Percentiles rank a stretch among this genome's conserved stretches.
These are phyloP conservation scores for Mionectes macconnelli DNA, from an alignment of 2,113 vertebrate species.

Conservation along the genomic window DNA sequence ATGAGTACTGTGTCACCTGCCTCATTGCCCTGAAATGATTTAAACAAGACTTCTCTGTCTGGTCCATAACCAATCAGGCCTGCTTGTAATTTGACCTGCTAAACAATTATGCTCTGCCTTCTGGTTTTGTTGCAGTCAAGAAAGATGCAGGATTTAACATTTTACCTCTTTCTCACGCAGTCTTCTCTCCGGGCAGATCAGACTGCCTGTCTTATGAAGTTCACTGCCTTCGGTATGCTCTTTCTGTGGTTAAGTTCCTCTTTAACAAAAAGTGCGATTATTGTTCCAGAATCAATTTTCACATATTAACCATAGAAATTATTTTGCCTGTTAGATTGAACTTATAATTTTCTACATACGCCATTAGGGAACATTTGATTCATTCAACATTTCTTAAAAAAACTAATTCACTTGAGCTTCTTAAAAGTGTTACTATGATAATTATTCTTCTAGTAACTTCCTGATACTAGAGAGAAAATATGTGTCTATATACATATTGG, in stretches of 20 bases:
- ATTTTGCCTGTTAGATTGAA: background rate
- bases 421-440: background rate
- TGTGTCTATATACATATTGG: rapidly evolving
- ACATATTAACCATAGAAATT: background rate
- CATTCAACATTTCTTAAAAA: background rate
- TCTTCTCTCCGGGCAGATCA: background rate
- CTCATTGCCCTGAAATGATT: background rate
- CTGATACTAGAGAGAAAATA: background rate
- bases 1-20: background rate
- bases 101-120: background rate
- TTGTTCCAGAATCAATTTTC: background rate
- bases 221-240: background rate
- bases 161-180: background rate
- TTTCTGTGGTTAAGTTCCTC: background rate
- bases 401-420: background rate
- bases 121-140: background rate
- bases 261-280: background rate
- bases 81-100: background rate
- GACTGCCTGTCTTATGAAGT: background rate
- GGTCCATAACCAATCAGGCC: background rate
- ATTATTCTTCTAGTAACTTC: background rate
- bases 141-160: background rate
- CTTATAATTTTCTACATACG: rapidly evolving
- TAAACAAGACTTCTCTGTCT: background rate
- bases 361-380: background rate